These are phyloP conservation scores for Notiomystis cincta DNA, from an alignment of 2,113 vertebrate genomes.

Conservation along the genomic window DNA sequence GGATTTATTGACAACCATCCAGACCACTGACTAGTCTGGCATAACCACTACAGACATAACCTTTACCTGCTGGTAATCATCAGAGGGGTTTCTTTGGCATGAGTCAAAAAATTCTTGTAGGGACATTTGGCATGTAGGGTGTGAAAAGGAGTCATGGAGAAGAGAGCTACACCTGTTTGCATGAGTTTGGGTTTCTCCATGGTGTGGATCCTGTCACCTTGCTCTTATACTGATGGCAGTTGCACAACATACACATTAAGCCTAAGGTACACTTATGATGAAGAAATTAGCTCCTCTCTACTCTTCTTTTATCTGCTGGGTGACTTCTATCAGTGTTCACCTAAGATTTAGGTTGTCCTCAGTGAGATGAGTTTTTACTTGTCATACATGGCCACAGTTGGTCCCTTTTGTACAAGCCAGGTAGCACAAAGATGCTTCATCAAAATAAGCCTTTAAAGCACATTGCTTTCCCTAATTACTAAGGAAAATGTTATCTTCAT, in stretches of 20 bases:
- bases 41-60: neutral
- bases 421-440: neutral
- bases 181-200: neutral
- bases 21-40: neutral
- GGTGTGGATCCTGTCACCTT: neutral
- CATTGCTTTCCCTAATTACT: neutral
- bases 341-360: neutral
- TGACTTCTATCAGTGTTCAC: neutral
- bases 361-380: neutral
- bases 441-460: neutral
- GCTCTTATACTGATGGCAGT: neutral
- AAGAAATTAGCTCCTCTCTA: neutral
- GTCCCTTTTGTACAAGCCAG: neutral
- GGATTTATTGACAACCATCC: neutral
- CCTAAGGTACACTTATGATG: neutral
- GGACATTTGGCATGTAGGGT: neutral
- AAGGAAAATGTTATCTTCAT: neutral
- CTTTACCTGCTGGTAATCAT: accelerated
- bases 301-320: neutral
- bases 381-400: accelerated
- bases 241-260: neutral
- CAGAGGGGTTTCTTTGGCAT: neutral
- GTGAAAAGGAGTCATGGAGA: neutral
- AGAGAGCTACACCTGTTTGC: neutral
- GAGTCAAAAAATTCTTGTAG: neutral